A percentile compares a stretch with the other conserved stretches of the same genome.
These are phyloP conservation scores for Acromyrmex heyeri DNA, from an alignment of 1,140 invertebrate genomes.

Conservation along the genomic window DNA sequence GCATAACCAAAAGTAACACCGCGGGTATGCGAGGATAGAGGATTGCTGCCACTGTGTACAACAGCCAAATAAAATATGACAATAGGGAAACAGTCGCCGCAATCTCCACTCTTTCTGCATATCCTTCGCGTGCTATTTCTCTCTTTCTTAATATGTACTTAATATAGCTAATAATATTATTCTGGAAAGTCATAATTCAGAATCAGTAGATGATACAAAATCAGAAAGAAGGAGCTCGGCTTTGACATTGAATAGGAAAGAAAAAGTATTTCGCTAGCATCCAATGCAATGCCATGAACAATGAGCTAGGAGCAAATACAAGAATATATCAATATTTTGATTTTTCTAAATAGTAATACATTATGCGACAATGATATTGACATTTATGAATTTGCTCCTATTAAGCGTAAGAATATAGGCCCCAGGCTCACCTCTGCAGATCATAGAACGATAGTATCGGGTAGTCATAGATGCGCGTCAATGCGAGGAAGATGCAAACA, in stretches of 20 bases:
- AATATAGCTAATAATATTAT: conserved; percentile 37
- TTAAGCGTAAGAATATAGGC: conserved; percentile 79
- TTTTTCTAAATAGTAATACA: not conserved
- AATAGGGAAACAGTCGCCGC: not conserved
- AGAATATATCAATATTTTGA: conserved; percentile 62
- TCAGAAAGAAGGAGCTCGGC: conserved; percentile 19
- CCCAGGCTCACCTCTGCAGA: conserved; percentile 86
- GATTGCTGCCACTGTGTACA: conserved; percentile 35
- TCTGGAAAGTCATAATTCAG: not conserved
- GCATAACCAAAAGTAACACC: conserved; percentile 56
- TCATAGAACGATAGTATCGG: conserved; percentile 86
- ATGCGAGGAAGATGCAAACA: conserved; percentile 85
- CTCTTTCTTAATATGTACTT: not conserved
- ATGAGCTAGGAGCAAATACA: conserved; percentile 80
- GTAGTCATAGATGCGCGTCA: conserved; percentile 84
- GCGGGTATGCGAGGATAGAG: conserved; percentile 17
- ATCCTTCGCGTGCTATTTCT: not conserved
- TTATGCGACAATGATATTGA: not conserved
- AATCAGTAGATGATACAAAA: conserved; percentile 44
- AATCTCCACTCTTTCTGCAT: conserved; percentile 12
- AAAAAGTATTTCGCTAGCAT: conserved; percentile 41
- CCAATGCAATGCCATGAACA: conserved; percentile 62
- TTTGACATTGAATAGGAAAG: not conserved
- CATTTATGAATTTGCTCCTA: conserved; percentile 79
- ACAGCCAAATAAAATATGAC: conserved; percentile 14